phyloP scores from a whole-genome alignment of 1,140 invertebrate species.

The Heliconius congener region DNA sequence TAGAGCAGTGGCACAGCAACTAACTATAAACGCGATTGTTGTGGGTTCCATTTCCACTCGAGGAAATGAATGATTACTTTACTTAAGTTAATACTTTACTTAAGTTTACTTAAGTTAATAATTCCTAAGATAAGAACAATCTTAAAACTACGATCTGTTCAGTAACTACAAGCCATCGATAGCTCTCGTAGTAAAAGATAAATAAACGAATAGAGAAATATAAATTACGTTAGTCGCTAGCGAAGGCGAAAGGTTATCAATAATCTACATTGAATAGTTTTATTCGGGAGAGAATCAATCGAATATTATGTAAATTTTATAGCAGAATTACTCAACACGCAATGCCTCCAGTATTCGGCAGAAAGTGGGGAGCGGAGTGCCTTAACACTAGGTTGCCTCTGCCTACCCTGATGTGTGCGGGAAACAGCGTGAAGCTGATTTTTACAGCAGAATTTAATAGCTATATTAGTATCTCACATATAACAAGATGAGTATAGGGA shows the following conservation, averaged over 20 bases:
- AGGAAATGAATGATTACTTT: neutral
- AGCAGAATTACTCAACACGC: no score
- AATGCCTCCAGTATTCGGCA: no score
- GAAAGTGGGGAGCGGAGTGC: no score
- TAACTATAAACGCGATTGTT: no score
- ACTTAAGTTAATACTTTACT: neutral
- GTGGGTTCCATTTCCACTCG: no score
- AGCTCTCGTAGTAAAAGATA: constrained; percentile 30
- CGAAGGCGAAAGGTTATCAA: constrained; percentile 40
- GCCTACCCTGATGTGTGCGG: no score
- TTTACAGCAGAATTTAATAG: no score
- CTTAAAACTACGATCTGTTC: neutral
- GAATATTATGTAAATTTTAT: neutral
- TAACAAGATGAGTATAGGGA: no score
- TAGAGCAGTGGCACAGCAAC: no score
- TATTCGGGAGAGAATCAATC: constrained; percentile 15
- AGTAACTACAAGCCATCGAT: neutral
- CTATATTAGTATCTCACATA: no score
- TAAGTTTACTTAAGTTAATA: neutral
- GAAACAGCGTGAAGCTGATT: no score
- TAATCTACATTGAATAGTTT: constrained; percentile 29
- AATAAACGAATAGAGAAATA: constrained; percentile 37
- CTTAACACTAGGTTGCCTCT: no score
- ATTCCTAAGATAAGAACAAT: neutral
- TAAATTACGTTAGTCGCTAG: constrained; percentile 37